Conservation (phyloP, 1,140 invertebrate genomes). For the Hycleus phaleratus region DNA sequence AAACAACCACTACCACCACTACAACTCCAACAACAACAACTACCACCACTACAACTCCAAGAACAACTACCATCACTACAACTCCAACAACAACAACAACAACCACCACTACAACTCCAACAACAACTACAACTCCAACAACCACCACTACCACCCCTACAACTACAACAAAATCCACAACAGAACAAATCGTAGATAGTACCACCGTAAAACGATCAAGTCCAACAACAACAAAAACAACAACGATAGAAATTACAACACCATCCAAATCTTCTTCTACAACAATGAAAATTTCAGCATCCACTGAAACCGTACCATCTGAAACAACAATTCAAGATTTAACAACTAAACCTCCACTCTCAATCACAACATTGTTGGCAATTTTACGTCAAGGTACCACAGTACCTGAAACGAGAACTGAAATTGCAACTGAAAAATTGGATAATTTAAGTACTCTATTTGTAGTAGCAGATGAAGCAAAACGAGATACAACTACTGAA, state of each 20-base stretch:
- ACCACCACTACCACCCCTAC: slow-evolving; percentile 5
- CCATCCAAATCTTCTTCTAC: too few relatives aligned
- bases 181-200: neutral
- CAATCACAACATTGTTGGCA: too few relatives aligned
- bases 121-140: slow-evolving; percentile 1
- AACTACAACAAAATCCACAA: slow-evolving; percentile 4
- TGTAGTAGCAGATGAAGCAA: neutral
- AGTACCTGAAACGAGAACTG: too few relatives aligned
- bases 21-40: neutral
- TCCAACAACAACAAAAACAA: neutral
- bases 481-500: neutral
- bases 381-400: too few relatives aligned
- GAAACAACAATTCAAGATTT: too few relatives aligned
- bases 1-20: neutral
- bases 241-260: neutral
- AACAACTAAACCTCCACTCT: too few relatives aligned
- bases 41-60: neutral
- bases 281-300: too few relatives aligned
- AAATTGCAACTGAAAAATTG: neutral
- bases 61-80: neutral
- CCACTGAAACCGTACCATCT: neutral
- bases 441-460: too few relatives aligned
- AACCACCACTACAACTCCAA: slow-evolving; percentile 6
- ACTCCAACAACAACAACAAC: slow-evolving; percentile 1
- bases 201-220: neutral